A percentile compares a stretch with the other conserved stretches of the same genome.
Evolutionary conservation across 2,888 invertebrate species (phyloP).

Genomic region (Aphidius colemani): DNA sequence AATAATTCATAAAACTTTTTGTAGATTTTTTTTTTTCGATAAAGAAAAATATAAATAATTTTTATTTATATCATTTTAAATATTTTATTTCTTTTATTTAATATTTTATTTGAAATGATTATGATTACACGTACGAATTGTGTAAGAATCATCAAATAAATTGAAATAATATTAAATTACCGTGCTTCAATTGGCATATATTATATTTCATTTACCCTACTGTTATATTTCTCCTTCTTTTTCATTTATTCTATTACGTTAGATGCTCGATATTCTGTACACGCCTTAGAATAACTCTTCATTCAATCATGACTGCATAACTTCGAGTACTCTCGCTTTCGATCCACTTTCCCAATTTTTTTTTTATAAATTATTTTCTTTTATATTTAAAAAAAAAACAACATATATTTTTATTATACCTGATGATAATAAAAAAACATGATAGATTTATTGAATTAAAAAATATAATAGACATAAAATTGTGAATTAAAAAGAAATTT

Average conservation of each 20-base stretch:
- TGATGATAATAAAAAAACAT: not conserved
- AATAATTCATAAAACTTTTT: too few relatives aligned
- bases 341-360: slow-evolving; percentile 20
- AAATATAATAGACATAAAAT: slow-evolving; percentile 2
- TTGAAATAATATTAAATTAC: too few relatives aligned
- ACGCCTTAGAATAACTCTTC: slow-evolving; percentile 16
- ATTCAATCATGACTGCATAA: slow-evolving; percentile 20
- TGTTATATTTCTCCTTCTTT: too few relatives aligned
- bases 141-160: too few relatives aligned
- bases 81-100: too few relatives aligned
- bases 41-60: too few relatives aligned
- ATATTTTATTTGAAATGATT: too few relatives aligned
- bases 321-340: slow-evolving; percentile 26
- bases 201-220: too few relatives aligned
- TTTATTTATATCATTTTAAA: too few relatives aligned
- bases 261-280: slow-evolving; percentile 24
- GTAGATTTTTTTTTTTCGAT: too few relatives aligned
- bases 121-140: too few relatives aligned
- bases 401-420: not conserved
- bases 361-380: not conserved
- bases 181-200: too few relatives aligned
- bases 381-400: not conserved
- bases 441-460: not conserved
- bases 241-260: slow-evolving; percentile 20
- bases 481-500: not conserved